phyloP scores from a whole-genome alignment of 2,113 vertebrate species.

The Macrotis lagotis region DNA sequence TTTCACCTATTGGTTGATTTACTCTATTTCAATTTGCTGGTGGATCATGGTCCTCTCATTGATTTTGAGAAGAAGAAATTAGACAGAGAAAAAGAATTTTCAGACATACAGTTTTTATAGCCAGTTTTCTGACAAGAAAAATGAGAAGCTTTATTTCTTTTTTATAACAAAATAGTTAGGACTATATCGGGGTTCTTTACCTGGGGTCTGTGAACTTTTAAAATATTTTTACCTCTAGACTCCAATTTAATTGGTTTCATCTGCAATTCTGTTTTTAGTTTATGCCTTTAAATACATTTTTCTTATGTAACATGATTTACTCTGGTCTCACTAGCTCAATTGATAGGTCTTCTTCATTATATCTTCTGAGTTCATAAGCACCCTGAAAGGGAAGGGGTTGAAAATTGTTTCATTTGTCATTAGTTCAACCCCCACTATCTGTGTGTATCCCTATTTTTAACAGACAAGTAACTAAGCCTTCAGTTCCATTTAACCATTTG shows the following conservation, averaged over 20 bases:
- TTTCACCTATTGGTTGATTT: neutral
- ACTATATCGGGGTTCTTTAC: neutral
- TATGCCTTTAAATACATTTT: neutral
- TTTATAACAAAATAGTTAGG: neutral
- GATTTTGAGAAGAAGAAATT: neutral
- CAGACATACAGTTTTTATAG: neutral
- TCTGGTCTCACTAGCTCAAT: neutral
- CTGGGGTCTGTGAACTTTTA: neutral
- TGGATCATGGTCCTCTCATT: neutral
- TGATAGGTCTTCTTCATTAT: neutral
- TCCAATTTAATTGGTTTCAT: neutral
- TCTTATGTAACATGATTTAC: neutral
- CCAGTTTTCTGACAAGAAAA: neutral
- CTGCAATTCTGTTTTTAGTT: neutral
- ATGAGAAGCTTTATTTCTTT: neutral
- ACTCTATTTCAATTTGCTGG: neutral
- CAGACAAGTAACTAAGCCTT: neutral
- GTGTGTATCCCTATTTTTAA: neutral
- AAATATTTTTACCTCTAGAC: neutral
- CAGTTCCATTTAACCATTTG: neutral
- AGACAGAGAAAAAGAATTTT: neutral
- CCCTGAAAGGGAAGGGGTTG: neutral
- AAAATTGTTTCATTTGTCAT: neutral
- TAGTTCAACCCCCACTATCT: neutral
- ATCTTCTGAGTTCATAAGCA: neutral